Conservation (phyloP, 1,140 invertebrate species). For the Gryllus bimaculatus region DNA sequence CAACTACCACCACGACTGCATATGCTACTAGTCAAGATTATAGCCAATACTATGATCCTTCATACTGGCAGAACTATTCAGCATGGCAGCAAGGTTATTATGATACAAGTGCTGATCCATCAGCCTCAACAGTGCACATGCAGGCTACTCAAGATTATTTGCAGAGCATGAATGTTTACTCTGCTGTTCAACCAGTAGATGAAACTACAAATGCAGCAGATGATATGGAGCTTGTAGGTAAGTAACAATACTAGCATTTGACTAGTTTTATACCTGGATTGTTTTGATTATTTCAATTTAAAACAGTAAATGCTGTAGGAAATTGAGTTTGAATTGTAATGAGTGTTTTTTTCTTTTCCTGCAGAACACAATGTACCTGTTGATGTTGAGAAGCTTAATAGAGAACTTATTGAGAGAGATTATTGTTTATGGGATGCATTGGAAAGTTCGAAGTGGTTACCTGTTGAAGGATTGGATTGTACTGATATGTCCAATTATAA, state of each 20-base stretch:
- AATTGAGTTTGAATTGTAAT: too few species aligned
- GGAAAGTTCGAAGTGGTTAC: slow-evolving; percentile 68
- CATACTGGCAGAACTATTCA: slow-evolving; percentile 62
- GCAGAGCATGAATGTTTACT: slow-evolving; percentile 21
- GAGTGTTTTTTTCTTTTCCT: slow-evolving; percentile 27
- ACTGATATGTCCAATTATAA: neutral
- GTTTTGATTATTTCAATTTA: too few species aligned
- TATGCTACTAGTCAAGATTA: slow-evolving; percentile 19
- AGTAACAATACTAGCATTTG: slow-evolving; percentile 16
- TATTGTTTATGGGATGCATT: slow-evolving; percentile 68
- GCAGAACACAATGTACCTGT: slow-evolving; percentile 60
- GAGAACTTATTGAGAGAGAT: slow-evolving; percentile 61
- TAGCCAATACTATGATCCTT: slow-evolving; percentile 36
- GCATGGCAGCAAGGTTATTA: slow-evolving; percentile 40
- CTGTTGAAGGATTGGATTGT: slow-evolving; percentile 28
- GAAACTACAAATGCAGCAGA: slow-evolving; percentile 37
- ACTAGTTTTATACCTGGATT: too few species aligned
- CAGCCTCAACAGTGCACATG: slow-evolving; percentile 14
- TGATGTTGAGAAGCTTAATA: slow-evolving; percentile 63
- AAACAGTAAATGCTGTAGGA: too few species aligned
- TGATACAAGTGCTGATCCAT: slow-evolving; percentile 26
- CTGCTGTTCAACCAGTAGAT: slow-evolving; percentile 24
- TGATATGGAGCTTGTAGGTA: slow-evolving; percentile 53
- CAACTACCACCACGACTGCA: slow-evolving; percentile 14
- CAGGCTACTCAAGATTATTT: slow-evolving; percentile 12